Evolutionary conservation across 1,140 invertebrate genomes (phyloP), one percentile per base, ranked within the genome.

Genomic region (Aphelenchoides fujianensis): DNA sequence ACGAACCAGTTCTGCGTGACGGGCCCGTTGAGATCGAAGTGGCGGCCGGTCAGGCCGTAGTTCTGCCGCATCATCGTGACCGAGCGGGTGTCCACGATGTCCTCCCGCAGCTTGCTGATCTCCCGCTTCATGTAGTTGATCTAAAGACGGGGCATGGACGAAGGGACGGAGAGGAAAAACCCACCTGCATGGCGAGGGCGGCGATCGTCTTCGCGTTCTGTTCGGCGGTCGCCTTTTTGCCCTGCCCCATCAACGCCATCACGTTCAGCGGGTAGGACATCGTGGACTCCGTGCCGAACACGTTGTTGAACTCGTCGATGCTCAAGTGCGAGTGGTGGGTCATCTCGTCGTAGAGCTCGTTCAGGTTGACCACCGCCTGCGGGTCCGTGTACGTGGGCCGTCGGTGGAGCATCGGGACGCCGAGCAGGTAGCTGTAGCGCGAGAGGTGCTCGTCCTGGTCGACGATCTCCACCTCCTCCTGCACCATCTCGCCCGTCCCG

Each of bases 151-250:
- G 41, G 23, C 23, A 23, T 16, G 23, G 41, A 16, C 12, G 23
- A 48, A 48, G 23, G 12, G 41, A 48, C 41, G 12, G 41, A 16
- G 12, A 16, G 41, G 23, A 16, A 16, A 12, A 48, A 23, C 41
- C 23, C 41, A 48, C 55, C 19, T 66, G 63, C 63, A 66, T 66
- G 1, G 63, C 63, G 12, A 66, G 34, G 12, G 32, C 63, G 31
- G 63, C 63, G 53, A 66, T 66, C 34, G 53, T 66, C 53, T 30
- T 66, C 16, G 63, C 16, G 63, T 66, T 66, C 31, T 66, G 63
- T 3, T 63, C 63, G 16, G 28, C 19, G 23, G 63, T 23, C 30
- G 63, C 27, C 28, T 12, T 66, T 3, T 66, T 66, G 12, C 37
- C 63, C 2, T 37, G 9, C 2, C 31, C 23, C 31, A 66, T 37